Base-by-base conservation (phyloP, 2,888 invertebrate species). In the Scaptomyza reducta region DNA sequence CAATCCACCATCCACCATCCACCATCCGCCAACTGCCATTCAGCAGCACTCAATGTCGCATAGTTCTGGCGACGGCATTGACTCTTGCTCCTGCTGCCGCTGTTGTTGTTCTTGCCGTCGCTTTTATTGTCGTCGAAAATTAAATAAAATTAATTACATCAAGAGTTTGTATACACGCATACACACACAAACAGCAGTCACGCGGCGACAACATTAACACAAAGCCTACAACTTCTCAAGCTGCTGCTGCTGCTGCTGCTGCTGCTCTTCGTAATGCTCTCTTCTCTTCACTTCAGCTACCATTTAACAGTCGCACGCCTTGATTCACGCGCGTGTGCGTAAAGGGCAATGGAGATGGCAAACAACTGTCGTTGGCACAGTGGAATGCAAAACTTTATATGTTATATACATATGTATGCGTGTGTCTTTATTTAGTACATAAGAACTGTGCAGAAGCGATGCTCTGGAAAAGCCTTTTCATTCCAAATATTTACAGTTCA, bases 91-190 rank as follows among this genome's bases (percentile, higher is more conserved):
- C 74, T 77, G 74, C 63, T 70, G 63, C 67, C 72, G 65, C 74
- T 84, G 77, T 87, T 72, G 38, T 38, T 38, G 38, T 40, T 78
- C 61, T 69, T 70, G 61, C 75, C 78, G 78, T 87, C 76, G 71
- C 63, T 74, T 77, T 85, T 79, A 85, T 83, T 87, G 85, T 83
- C 77, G 79, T 77, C 82, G 87, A 85, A 83, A 83, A 83, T 83
- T 83, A 83, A 83, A 87, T 83, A 87, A 87, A 83, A 83, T 83
- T 83, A 83, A 83, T 83, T 83, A 83, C 87, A 51, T 79, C 82
- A 63, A 77, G 74, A 78, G 85, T 72, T 78, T 80, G 63, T 73
- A 70, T 35, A 72, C 38, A 49, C 44, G 22, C 54, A 66, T 58
- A 54, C 29, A 7, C 47, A 35, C 44, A 25, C 55, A 33, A 40